Percentiles rank a stretch among this genome's conserved stretches.
Evolutionary conservation across 2,113 vertebrate species (phyloP).

Genomic region (Lutjanus erythropterus): DNA sequence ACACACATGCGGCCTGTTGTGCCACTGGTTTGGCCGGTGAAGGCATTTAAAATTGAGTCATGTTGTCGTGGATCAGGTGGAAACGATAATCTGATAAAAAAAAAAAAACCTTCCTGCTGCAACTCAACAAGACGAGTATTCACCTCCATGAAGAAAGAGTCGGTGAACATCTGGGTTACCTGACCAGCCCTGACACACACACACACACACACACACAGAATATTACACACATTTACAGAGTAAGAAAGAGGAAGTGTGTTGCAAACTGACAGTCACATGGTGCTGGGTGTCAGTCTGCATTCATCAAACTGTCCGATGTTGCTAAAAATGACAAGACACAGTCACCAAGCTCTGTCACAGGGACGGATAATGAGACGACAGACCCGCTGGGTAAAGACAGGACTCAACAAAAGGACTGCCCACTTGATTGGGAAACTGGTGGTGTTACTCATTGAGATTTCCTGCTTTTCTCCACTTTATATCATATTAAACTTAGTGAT

Average conservation of each 20-base stretch:
- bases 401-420: too few species aligned
- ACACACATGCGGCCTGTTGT: slow-evolving; percentile 31
- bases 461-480: too few species aligned
- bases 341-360: too few species aligned
- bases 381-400: neutral
- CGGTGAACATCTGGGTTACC: neutral
- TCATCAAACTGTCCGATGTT: neutral
- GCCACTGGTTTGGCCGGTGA: slow-evolving; percentile 31
- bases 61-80: neutral
- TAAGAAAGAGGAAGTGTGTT: slow-evolving; percentile 29
- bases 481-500: too few species aligned
- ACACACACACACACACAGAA: neutral
- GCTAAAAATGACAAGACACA: neutral
- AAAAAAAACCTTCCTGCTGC: too few species aligned
- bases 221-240: neutral
- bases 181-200: neutral
- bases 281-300: neutral
- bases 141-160: neutral
- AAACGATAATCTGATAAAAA: neutral
- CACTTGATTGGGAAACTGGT: too few species aligned
- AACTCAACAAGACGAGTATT: neutral
- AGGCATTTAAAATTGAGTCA: neutral
- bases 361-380: neutral
- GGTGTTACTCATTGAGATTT: too few species aligned
- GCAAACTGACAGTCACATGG: neutral